Base-by-base conservation (phyloP, 2,113 vertebrate genomes). In the Raja brachyura region DNA sequence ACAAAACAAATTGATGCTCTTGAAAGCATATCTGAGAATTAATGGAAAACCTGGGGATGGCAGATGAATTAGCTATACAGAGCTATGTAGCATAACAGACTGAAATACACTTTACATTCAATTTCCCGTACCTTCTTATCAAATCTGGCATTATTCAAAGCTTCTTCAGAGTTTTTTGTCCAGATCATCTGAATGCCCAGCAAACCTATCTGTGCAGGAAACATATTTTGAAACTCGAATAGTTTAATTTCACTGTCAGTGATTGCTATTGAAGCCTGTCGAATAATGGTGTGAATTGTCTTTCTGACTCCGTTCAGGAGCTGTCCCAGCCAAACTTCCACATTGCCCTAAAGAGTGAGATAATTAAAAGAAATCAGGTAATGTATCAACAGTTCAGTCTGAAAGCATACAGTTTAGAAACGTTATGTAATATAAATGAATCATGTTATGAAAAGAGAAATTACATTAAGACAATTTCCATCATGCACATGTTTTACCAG, bases 241-340 rank as follows among this genome's bases (percentile, higher is more conserved):
- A 98, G 95, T 93, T 97, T 95, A 93, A 97, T 95, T 88, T 93
- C 93, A 0, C 96, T 94, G 93, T 97, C 96, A 0, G 94, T 94
- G 93, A 97, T 95, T 93, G 95, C 93, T 93, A 96, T 25, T 94
- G 96, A 94, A 93, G 97, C 97, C 94, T 96, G 95, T 78, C 96
- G 95, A 94, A 97, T 97, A 94, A 97, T 96, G 61, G 93, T 77
- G 90, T 97, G 97, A 85, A 98, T 94, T 93, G 97, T 97, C 94
- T 95, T 97, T 94, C 94, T 96, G 93, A 97, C 96, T 3, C 96
- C 96, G 16, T 95, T 94, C 68, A 97, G 95, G 93, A 97, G 94
- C 95, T 96, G 94, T 48, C 96, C 97, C 48, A 97, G 78, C 97
- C 97, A 97, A 93, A 94, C 90, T 95, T 97, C 97, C 94, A 97